Evolutionary conservation across 2,888 invertebrate genomes (phyloP).

Genomic region (Drosophila aldrichi): DNA sequence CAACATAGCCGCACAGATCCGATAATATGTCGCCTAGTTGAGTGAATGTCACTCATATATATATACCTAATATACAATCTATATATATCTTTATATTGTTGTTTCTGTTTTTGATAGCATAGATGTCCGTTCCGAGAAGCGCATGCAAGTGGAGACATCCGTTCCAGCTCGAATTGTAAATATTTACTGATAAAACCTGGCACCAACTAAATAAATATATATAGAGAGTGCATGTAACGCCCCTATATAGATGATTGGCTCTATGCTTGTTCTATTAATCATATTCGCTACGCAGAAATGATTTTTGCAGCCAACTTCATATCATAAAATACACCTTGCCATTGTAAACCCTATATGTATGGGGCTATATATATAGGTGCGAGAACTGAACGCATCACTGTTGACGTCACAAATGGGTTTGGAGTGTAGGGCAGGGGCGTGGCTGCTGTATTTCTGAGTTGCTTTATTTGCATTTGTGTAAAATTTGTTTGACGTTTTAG

Average conservation of each 20-base stretch:
- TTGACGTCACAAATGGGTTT: slow-evolving; percentile 47
- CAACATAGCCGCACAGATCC: slow-evolving; percentile 31
- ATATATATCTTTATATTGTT: background rate
- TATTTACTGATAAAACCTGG: slow-evolving; percentile 41
- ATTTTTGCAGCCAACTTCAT: slow-evolving; percentile 14
- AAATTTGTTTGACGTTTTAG: slow-evolving; percentile 59
- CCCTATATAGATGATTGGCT: slow-evolving; percentile 18
- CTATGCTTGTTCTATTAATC: slow-evolving; percentile 21
- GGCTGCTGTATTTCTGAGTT: background rate
- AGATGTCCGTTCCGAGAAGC: slow-evolving; percentile 39
- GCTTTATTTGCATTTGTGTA: slow-evolving; percentile 63
- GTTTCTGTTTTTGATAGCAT: slow-evolving; percentile 3
- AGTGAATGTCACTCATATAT: slow-evolving; percentile 1
- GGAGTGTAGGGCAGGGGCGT: background rate
- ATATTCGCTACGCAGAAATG: slow-evolving; percentile 19
- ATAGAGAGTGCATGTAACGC: slow-evolving; percentile 16
- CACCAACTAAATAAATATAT: background rate
- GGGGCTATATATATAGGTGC: slow-evolving; percentile 1
- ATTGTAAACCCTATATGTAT: slow-evolving; percentile 8
- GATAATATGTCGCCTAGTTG: slow-evolving; percentile 24
- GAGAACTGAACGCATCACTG: slow-evolving; percentile 31
- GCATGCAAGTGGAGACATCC: slow-evolving; percentile 48
- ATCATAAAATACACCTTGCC: slow-evolving; percentile 53
- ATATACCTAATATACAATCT: background rate
- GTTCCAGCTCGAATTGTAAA: slow-evolving; percentile 39